Conservation (phyloP, 2,888 invertebrate genomes). For the Rhyacophila evoluta region DNA sequence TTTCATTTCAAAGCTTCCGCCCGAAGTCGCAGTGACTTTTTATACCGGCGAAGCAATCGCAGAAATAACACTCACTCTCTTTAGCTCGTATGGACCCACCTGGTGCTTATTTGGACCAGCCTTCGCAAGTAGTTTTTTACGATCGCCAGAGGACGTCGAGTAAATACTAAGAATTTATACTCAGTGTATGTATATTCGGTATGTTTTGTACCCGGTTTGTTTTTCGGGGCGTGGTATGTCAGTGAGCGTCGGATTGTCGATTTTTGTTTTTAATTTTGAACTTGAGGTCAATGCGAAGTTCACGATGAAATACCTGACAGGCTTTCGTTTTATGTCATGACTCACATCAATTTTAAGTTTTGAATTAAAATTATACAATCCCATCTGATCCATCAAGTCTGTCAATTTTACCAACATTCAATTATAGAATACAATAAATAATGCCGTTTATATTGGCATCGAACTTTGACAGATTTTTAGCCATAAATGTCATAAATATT, state of each 20-base stretch:
- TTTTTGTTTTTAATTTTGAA: not conserved
- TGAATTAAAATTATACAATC: not conserved
- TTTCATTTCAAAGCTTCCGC: not conserved
- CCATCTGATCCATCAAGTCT: not conserved
- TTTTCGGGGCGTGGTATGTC: not conserved
- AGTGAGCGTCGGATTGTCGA: not conserved
- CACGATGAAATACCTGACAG: not conserved
- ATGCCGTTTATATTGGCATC: too few relatives aligned
- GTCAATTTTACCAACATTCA: not conserved
- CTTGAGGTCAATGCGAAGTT: slow-evolving; percentile 28
- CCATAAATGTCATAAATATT: too few relatives aligned
- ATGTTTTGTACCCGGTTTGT: not conserved
- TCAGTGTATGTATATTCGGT: too few relatives aligned
- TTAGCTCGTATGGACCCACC: slow-evolving; percentile 11
- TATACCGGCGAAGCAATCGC: not conserved
- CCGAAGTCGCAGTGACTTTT: not conserved
- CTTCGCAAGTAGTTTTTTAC: slow-evolving; percentile 14
- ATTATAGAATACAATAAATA: too few relatives aligned
- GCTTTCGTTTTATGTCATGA: not conserved
- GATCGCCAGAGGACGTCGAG: not conserved
- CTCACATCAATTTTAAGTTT: not conserved
- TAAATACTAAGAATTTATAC: not conserved
- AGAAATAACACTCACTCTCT: slow-evolving; percentile 23
- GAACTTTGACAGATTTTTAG: too few relatives aligned
- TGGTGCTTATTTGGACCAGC: slow-evolving; percentile 23